Evolutionary conservation across 2,113 vertebrate species (phyloP), one percentile per base, ranked within the genome.

Genomic region (Vulpes vulpes): DNA sequence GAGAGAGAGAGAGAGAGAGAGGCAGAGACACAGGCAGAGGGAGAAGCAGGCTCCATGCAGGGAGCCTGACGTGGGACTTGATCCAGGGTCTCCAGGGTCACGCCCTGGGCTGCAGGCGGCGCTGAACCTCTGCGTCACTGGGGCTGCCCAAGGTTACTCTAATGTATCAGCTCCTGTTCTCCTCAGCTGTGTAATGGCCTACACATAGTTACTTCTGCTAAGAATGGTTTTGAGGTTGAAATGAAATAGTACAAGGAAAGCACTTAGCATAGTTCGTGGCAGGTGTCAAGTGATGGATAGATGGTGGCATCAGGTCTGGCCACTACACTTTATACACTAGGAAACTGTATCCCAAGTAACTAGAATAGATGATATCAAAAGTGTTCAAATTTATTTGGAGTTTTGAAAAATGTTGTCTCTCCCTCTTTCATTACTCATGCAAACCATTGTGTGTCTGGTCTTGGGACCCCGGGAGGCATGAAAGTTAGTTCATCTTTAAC

Each of bases 401-500:
- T 67, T 16, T 74, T 93, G 69, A 95, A 96, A 92, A 94, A 79
- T 12, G 8, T 51, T 51, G 27, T 30, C 85, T 74, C 14, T 30
- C 30, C 12, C 23, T 67, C 14, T 65, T 94, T 62, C n/a, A 32
- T 78, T 86, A 67, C 57, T 89, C n/a, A 67, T 92, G 86, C 30
- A 93, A 81, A 62, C 22, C 35, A 35, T 3, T 15, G 4, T 67
- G 17, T 84, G 3, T n/a, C 64, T 95, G 16, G 11, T 64, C 43
- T 53, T 86, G 57, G 53, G 32, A 90, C 92, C 19, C n/a, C 11
- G 25, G 30, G 32, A 88, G 53, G 16, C 17, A 38, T 43, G 51
- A 51, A 84, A 17, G 15, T 65, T 62, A 86, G 89, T 85, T 95
- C 38, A 87, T 92, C 73, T 89, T 89, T 78, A 92, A 53, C 20